Conservation (phyloP, 2,113 vertebrate genomes). For the Hippocampus comes region DNA sequence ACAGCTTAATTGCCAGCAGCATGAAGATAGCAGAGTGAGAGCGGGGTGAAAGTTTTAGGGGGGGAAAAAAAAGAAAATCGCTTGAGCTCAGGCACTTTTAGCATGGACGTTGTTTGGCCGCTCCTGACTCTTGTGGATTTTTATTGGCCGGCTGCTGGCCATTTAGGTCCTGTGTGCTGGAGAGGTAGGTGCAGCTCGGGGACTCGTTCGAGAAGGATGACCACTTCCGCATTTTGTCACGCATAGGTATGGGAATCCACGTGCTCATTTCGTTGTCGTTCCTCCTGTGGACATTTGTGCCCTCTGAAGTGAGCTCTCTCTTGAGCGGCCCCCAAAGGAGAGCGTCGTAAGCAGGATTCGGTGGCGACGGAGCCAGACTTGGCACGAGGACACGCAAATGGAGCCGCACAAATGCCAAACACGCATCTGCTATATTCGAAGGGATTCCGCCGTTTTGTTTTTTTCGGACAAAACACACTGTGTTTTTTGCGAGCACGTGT, state of each 20-base stretch:
- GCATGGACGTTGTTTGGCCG: constrained; percentile 62
- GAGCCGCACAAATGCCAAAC: constrained; percentile 52
- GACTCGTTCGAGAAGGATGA: constrained; percentile 49
- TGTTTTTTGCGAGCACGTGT: constrained; percentile 18
- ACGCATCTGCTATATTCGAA: constrained; percentile 49
- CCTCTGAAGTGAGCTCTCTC: constrained; percentile 49
- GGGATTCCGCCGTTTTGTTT: constrained; percentile 30
- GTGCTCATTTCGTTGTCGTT: neutral
- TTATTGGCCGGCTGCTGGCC: constrained; percentile 57
- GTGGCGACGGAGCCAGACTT: constrained; percentile 49
- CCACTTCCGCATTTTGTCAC: neutral
- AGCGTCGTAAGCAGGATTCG: constrained; percentile 62
- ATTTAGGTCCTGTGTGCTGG: constrained; percentile 22
- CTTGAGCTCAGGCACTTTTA: constrained; percentile 70
- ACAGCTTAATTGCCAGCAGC: constrained; percentile 53
- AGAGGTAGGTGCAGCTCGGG: constrained; percentile 67
- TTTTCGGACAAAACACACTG: constrained; percentile 9
- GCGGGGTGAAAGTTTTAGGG: constrained; percentile 3
- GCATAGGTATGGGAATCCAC: neutral
- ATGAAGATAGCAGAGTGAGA: constrained; percentile 43
- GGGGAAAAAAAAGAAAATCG: neutral
- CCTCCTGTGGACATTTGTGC: constrained; percentile 12
- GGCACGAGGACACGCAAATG: constrained; percentile 47
- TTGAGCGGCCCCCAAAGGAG: constrained; percentile 56
- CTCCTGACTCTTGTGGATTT: constrained; percentile 57